Base-by-base conservation (phyloP, 2,113 vertebrate genomes). In the Grammomys dolichurus region DNA sequence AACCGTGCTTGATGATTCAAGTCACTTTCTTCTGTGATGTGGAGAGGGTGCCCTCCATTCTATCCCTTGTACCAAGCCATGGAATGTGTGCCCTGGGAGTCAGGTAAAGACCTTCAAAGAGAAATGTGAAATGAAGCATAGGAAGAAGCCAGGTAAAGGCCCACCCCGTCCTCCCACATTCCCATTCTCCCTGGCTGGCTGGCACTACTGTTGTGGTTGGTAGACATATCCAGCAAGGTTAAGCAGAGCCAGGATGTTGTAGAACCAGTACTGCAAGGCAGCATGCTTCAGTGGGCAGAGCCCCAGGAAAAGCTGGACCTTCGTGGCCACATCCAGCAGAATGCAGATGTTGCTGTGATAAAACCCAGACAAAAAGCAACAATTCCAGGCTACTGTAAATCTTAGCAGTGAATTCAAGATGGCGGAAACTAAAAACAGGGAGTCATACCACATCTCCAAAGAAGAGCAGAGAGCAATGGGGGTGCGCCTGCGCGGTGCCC, bases 401-500 rank as follows among this genome's bases (percentile, higher is more conserved):
- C 40, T 33, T 14, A 13, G 84, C 9, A 67, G 28, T 17, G 60
- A 67, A 22, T 65, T 48, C 60, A 48, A 46, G 63, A 48, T 48
- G 28, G 43, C 5, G 67, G 40, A 14, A 46, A 33, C 58, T 5
- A 0, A 48, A 86, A 86, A 86, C 26, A 86, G 40, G 0, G 1
- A 67, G 84, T 67, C 17, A 12, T 0, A 48, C 28, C 28, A 22
- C 28, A 22, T 48, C 84, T 3, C 2, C 16, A 67, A 28, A 19
- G 43, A 48, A 48, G 60, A 86, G 9, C 31, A 69, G 84, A 51
- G 43, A 69, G 10, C 22, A 65, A 36, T 48, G 16, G 33, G 28
- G 6, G 4, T 11, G 1, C 7, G 17, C 17, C 5, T 20, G 8
- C 0, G 0, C 5, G 4, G 16, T 33, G 9, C 43, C 48, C 28